phyloP scores from a whole-genome alignment of 53 echinoderm and acorn worm genomes.

The Patiria pectinifera region DNA sequence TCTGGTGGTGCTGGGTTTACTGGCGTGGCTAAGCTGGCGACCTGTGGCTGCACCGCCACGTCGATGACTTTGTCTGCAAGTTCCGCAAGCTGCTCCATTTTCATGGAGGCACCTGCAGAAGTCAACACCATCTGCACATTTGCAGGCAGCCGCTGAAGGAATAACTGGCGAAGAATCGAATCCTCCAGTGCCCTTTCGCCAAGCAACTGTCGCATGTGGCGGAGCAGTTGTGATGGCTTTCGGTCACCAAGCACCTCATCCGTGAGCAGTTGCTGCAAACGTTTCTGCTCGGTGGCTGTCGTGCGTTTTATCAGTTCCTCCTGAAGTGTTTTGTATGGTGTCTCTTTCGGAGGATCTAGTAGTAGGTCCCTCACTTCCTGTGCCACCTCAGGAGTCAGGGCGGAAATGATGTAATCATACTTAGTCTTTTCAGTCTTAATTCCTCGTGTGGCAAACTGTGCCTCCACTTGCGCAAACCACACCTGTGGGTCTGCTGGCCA shows the following conservation, averaged over 20 bases:
- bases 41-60: no score
- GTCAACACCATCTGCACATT: background rate
- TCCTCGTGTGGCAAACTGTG: slow-evolving; percentile 36
- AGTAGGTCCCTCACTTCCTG: slow-evolving; percentile 37
- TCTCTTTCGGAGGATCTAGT: slow-evolving; percentile 1
- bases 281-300: slow-evolving; percentile 14
- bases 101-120: background rate
- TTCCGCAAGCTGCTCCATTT: background rate
- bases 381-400: slow-evolving; percentile 10
- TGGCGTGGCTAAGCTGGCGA: no score
- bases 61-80: slow-evolving; percentile 1
- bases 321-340: background rate
- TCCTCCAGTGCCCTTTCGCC: background rate
- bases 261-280: slow-evolving; percentile 6
- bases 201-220: background rate
- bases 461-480: no score
- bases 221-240: background rate
- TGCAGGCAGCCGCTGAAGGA: background rate
- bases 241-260: background rate
- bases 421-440: slow-evolving; percentile 9
- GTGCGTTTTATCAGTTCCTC: slow-evolving; percentile 41
- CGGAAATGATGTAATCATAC: slow-evolving; percentile 8
- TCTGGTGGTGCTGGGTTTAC: no score
- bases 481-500: slow-evolving; percentile 42
- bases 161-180: background rate